Percentiles rank a stretch among this genome's conserved stretches.
Conservation (phyloP, 2,797 vertebrate species). For the Pogoniulus pusillus region DNA sequence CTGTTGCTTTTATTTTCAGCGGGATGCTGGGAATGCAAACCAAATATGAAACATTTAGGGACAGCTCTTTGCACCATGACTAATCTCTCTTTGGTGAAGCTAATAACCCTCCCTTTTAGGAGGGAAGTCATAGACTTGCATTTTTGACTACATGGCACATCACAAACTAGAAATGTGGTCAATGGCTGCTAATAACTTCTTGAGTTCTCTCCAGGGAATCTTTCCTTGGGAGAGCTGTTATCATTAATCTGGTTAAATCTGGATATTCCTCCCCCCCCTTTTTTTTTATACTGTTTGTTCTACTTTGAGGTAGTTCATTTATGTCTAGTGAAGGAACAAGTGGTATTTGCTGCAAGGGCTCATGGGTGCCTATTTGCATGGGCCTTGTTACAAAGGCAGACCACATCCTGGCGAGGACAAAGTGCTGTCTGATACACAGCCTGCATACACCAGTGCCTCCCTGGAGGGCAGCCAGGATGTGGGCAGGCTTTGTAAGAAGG, state of each 20-base stretch:
- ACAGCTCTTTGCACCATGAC: background rate
- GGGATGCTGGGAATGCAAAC: background rate
- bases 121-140: background rate
- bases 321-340: conserved; percentile 9
- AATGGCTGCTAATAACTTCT: conserved; percentile 23
- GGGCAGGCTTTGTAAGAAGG: conserved; percentile 66
- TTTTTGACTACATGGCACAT: background rate
- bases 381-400: conserved; percentile 59
- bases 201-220: conserved; percentile 8
- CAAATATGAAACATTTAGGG: background rate
- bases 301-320: conserved; percentile 43
- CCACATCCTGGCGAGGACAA: conserved; percentile 75
- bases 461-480: conserved; percentile 66
- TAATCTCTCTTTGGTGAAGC: background rate
- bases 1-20: background rate
- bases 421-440: conserved; percentile 70
- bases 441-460: conserved; percentile 55
- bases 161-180: background rate
- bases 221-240: conserved; percentile 21
- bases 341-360: conserved; percentile 14
- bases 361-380: conserved; percentile 51
- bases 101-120: background rate
- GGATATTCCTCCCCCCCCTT: background rate
- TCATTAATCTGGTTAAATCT: conserved; percentile 60
- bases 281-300: conserved; percentile 6